phyloP scores from a whole-genome alignment of 1,140 invertebrate genomes.

The Hypsibius dujardini region DNA sequence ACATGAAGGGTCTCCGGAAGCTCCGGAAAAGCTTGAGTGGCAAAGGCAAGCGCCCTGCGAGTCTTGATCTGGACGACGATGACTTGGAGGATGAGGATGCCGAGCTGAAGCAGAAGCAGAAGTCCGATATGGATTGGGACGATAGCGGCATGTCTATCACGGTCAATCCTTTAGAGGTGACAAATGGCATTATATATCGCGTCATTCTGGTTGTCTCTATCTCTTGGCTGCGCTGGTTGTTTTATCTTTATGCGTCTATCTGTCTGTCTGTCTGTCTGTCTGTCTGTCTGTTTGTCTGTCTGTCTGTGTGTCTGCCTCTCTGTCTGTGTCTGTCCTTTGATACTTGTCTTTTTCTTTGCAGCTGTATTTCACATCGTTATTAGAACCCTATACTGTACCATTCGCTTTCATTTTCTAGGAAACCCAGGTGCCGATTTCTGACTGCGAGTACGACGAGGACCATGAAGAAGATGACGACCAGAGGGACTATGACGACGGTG shows the following conservation, averaged over 20 bases:
- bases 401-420: too few species aligned
- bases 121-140: constrained; percentile 81
- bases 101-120: not conserved
- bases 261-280: too few species aligned
- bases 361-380: too few species aligned
- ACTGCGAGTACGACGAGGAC: constrained; percentile 32
- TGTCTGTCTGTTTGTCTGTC: too few species aligned
- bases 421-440: too few species aligned
- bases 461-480: constrained; percentile 32
- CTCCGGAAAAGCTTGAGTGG: not conserved
- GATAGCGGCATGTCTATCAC: constrained; percentile 89
- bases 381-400: too few species aligned
- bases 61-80: constrained; percentile 22
- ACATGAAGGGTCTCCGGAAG: not conserved
- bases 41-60: not conserved
- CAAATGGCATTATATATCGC: constrained; percentile 11
- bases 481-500: constrained; percentile 39
- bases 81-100: constrained; percentile 28
- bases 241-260: too few species aligned
- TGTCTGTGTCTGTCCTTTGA: too few species aligned
- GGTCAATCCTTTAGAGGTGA: constrained; percentile 83
- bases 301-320: too few species aligned
- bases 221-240: too few species aligned
- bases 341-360: too few species aligned
- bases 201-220: too few species aligned